phyloP scores from a whole-genome alignment of 2,113 vertebrate genomes.

The Rostratula benghalensis region DNA sequence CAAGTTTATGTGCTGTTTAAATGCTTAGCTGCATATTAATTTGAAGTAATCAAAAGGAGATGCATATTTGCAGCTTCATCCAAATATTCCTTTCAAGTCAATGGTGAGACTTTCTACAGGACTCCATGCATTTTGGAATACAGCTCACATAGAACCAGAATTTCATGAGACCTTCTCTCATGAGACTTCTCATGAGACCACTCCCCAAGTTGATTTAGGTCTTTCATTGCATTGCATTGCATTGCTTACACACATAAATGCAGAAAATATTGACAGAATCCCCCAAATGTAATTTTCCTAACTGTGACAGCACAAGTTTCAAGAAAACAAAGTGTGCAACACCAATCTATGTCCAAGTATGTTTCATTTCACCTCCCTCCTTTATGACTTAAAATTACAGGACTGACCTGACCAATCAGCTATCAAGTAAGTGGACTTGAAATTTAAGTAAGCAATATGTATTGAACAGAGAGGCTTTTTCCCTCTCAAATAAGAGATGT shows the following conservation, averaged over 20 bases:
- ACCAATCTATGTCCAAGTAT: background rate
- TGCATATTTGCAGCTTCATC: background rate
- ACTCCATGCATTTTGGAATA: background rate
- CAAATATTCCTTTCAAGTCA: background rate
- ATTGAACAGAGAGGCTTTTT: background rate
- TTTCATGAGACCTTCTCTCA: background rate
- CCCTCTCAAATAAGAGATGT: background rate
- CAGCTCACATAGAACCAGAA: background rate
- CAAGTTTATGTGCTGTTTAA: background rate
- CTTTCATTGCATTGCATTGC: background rate
- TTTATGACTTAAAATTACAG: background rate
- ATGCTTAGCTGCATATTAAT: conserved; percentile 5
- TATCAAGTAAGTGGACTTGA: background rate
- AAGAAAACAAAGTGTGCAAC: background rate
- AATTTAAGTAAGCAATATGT: background rate
- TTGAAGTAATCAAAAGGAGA: background rate
- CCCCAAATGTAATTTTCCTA: background rate
- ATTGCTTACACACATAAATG: background rate
- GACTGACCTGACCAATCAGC: background rate
- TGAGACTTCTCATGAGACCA: background rate
- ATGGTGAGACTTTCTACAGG: background rate
- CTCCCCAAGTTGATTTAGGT: background rate
- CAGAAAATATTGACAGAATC: background rate
- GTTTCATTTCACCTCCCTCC: background rate
- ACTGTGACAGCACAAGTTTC: background rate